These are phyloP conservation scores for Limnothrissa miodon DNA, from an alignment of 2,113 vertebrate species.

Conservation along the genomic window DNA sequence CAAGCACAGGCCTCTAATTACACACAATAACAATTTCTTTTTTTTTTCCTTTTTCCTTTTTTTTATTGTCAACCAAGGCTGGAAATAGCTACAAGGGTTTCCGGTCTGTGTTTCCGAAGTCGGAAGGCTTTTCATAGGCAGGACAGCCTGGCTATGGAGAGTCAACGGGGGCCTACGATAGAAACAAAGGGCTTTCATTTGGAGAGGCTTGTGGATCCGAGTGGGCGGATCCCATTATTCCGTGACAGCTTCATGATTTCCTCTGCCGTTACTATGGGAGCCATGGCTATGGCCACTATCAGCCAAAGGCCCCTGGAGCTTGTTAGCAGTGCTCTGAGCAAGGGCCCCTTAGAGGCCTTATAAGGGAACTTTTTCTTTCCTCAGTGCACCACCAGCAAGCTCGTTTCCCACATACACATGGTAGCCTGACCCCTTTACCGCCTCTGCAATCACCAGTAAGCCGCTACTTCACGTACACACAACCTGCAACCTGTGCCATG, in stretches of 20 bases:
- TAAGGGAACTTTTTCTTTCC: too few species aligned
- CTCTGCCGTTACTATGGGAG: constrained; percentile 56
- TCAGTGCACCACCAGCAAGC: too few species aligned
- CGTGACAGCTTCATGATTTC: constrained; percentile 62
- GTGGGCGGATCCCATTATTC: constrained; percentile 63
- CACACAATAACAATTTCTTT: constrained; percentile 68
- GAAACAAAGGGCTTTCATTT: constrained; percentile 59
- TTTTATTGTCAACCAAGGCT: constrained; percentile 59
- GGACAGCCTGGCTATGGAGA: constrained; percentile 69
- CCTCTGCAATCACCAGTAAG: too few species aligned
- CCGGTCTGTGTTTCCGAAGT: constrained; percentile 64
- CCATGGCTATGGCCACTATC: neutral
- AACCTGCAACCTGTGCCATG: too few species aligned
- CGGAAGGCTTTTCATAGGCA: constrained; percentile 61
- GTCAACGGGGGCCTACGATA: constrained; percentile 66
- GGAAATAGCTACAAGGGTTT: constrained; percentile 74
- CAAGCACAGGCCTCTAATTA: constrained; percentile 73
- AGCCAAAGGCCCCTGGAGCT: neutral
- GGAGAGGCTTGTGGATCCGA: constrained; percentile 64
- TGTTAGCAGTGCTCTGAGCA: neutral
- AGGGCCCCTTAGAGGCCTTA: neutral
- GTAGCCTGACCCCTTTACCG: too few species aligned
- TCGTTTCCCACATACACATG: too few species aligned
- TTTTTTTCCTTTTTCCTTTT: constrained; percentile 39
- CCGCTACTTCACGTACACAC: too few species aligned